Percentiles rank a stretch among this genome's conserved stretches.
phyloP scores from a whole-genome alignment of 2,113 vertebrate genomes.

The Syngnathoides biaculeatus region DNA sequence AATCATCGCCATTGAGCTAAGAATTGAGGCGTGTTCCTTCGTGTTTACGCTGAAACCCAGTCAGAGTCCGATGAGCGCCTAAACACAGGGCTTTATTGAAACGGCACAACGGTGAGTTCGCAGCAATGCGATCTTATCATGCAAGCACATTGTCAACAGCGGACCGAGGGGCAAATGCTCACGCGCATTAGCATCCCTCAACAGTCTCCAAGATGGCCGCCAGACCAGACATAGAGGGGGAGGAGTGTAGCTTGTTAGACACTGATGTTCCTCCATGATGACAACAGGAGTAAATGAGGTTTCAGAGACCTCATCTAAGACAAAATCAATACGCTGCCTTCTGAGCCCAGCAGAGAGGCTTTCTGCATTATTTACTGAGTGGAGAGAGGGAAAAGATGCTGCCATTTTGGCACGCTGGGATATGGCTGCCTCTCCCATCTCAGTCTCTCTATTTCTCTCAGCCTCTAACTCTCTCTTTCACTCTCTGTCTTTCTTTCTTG shows the following conservation, averaged over 20 bases:
- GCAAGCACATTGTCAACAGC: constrained; percentile 66
- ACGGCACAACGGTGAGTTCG: constrained; percentile 75
- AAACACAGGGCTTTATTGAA: constrained; percentile 72
- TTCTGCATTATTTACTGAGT: constrained; percentile 60
- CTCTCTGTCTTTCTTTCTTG: constrained; percentile 33
- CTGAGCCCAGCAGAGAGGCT: constrained; percentile 64
- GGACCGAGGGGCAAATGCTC: constrained; percentile 51
- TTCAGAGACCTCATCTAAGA: constrained; percentile 76
- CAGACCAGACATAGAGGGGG: constrained; percentile 41
- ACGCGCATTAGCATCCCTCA: constrained; percentile 65
- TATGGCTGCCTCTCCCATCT: constrained; percentile 62
- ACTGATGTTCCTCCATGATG: constrained; percentile 71
- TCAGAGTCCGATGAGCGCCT: constrained; percentile 66
- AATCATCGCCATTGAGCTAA: constrained; percentile 58
- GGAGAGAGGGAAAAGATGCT: constrained; percentile 31
- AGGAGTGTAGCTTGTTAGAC: constrained; percentile 69
- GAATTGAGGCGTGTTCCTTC: constrained; percentile 63
- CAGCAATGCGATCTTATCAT: constrained; percentile 73
- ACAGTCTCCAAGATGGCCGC: constrained; percentile 67
- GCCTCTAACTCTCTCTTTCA: constrained; percentile 30
- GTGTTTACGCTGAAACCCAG: constrained; percentile 72
- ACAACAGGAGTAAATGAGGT: constrained; percentile 76
- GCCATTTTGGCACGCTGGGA: constrained; percentile 58
- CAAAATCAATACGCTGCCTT: constrained; percentile 77
- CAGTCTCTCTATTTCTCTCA: constrained; percentile 6